Percentiles rank a stretch among this genome's conserved stretches.
Evolutionary conservation across 2,888 invertebrate genomes (phyloP).

Genomic region (Gryllus longicercus): DNA sequence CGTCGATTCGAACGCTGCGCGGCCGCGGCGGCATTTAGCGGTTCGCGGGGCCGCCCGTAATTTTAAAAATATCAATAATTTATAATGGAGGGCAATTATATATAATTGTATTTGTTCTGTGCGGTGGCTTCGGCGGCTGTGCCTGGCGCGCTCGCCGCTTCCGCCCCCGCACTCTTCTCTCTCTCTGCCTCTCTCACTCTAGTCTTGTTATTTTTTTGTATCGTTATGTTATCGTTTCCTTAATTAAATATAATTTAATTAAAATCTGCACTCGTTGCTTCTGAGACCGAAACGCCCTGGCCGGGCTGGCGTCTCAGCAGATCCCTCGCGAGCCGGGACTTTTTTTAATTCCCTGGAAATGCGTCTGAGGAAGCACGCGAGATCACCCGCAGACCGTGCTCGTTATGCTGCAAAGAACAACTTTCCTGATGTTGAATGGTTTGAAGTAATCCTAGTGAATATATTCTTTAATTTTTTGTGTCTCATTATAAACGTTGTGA

Average conservation of each 20-base stretch:
- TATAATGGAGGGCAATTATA: constrained; percentile 17
- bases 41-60: background rate
- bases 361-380: background rate
- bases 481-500: background rate
- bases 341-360: background rate
- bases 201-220: background rate
- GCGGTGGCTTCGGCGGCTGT: background rate
- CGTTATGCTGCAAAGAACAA: background rate
- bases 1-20: background rate
- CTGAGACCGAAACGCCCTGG: background rate
- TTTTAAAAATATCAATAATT: background rate
- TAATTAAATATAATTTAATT: constrained; percentile 17
- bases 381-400: too few species aligned
- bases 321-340: background rate
- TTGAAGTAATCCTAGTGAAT: background rate
- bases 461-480: background rate
- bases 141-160: background rate
- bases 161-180: too few species aligned
- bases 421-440: constrained; percentile 4
- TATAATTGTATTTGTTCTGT: constrained; percentile 17
- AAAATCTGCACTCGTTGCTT: background rate
- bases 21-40: background rate
- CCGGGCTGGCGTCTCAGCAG: background rate
- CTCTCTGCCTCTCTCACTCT: too few species aligned
- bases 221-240: constrained; percentile 17